These are phyloP conservation scores for Peucedramus taeniatus DNA, from an alignment of 2,113 vertebrate species.

Conservation along the genomic window DNA sequence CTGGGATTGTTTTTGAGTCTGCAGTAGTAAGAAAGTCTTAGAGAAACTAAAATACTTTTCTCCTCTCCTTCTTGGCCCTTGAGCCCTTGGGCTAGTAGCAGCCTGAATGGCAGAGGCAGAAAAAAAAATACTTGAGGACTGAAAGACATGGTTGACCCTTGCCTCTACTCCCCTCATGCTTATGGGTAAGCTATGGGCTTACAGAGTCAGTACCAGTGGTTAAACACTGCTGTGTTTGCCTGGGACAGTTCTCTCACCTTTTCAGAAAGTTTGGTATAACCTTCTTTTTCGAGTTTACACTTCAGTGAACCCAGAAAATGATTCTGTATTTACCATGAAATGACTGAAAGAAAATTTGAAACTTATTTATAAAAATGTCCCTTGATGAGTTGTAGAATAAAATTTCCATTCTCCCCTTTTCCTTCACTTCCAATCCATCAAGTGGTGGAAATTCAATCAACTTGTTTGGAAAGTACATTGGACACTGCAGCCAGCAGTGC, in stretches of 20 bases:
- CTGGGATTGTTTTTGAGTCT: background rate
- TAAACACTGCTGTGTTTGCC: background rate
- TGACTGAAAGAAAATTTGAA: background rate
- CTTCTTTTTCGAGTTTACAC: background rate
- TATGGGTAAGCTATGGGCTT: background rate
- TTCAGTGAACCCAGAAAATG: background rate
- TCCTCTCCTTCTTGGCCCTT: background rate
- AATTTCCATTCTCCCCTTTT: background rate
- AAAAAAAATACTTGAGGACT: background rate
- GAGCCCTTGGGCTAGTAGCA: background rate
- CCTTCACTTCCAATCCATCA: background rate
- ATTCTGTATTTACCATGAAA: background rate
- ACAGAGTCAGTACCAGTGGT: background rate
- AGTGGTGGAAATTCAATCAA: background rate
- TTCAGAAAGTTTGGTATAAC: background rate
- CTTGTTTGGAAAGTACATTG: background rate
- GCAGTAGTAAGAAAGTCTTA: background rate
- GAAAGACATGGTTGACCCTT: background rate
- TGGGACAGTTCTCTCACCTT: background rate
- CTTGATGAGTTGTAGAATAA: background rate
- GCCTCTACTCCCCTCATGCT: background rate
- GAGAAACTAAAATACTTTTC: background rate
- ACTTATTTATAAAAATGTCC: background rate
- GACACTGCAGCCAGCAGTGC: background rate
- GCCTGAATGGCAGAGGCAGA: background rate